Base-by-base conservation (phyloP, 2,888 invertebrate genomes). In the Dryococelus australis region DNA sequence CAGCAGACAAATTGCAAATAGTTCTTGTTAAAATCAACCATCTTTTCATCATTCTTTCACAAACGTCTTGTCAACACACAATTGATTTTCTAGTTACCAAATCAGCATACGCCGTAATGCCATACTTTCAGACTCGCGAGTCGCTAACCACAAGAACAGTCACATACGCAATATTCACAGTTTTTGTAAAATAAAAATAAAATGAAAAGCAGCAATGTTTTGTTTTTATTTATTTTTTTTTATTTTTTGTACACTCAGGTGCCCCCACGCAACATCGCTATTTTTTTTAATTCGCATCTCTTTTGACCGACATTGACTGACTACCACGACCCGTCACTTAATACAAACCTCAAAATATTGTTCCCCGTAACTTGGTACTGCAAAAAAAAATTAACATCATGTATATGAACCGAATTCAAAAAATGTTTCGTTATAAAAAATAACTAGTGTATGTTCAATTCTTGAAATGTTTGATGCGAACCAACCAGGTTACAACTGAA, bases 221-320 rank as follows among this genome's bases (percentile, higher is more conserved):
- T 83, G 83, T 83, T 83, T 28, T 83, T 83, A 35, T 83, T 83
- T 83, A 43, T 83, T 83, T 83, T 83, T 83, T 35, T 83, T 83
- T 83, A 35, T 83, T 83, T 83, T 83, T 83, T 83, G 83, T 83
- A 83, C 83, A 83, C 83, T 83, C 83, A 83, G 83, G 83, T 83
- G 83, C 83, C 83, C 83, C 83, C 83, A 83, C 83, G 83, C 83
- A 83, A 83, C 83, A 83, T 83, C 43, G 43, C 83, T 83, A 83
- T 43, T 83, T 83, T 43, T 13, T 27, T 83, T n/a, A 35, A 35
- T 27, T 83, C 43, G 24, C 65, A n/a, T 9, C 65, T 65, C 65
- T n/a, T 65, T 65, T 65, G 65, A 65, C 20, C 2, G 65, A n/a
- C 65, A 65, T 20, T 65, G 65, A 65, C 65, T 65, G 65, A 65